These are phyloP conservation scores for Sycophila sp. DNA, from an alignment of 1,140 invertebrate species.

Conservation along the genomic window DNA sequence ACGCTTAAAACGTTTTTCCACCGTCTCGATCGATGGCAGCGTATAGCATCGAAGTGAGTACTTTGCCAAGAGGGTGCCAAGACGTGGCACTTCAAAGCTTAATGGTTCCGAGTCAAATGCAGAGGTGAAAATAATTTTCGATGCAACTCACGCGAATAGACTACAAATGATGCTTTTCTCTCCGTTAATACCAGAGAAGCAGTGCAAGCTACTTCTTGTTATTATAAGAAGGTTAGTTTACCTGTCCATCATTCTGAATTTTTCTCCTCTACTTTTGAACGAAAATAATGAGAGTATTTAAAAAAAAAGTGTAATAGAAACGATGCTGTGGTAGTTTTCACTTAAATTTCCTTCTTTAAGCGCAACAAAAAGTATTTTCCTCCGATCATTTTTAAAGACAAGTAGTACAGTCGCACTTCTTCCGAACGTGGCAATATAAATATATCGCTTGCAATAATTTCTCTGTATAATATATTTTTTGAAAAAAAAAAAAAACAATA, in stretches of 20 bases:
- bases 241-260: too few relatives aligned
- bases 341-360: too few relatives aligned
- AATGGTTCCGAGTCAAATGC: constrained; percentile 3
- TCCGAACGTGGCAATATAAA: too few relatives aligned
- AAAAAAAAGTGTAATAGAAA: too few relatives aligned
- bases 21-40: neutral
- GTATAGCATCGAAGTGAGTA: neutral
- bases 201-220: neutral
- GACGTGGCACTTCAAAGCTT: constrained; percentile 7
- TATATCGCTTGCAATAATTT: too few relatives aligned
- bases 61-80: neutral
- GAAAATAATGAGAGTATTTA: neutral
- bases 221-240: neutral
- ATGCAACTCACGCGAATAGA: neutral
- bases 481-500: too few relatives aligned
- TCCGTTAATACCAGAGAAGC: neutral
- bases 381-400: too few relatives aligned
- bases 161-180: neutral
- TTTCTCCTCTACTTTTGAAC: too few relatives aligned
- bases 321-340: too few relatives aligned
- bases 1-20: neutral
- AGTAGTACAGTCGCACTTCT: too few relatives aligned
- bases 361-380: too few relatives aligned
- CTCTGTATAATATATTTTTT: too few relatives aligned
- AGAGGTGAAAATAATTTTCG: neutral